phyloP scores from a whole-genome alignment of 53 echinoderm and acorn worm genomes.

The Stichopus horrens region DNA sequence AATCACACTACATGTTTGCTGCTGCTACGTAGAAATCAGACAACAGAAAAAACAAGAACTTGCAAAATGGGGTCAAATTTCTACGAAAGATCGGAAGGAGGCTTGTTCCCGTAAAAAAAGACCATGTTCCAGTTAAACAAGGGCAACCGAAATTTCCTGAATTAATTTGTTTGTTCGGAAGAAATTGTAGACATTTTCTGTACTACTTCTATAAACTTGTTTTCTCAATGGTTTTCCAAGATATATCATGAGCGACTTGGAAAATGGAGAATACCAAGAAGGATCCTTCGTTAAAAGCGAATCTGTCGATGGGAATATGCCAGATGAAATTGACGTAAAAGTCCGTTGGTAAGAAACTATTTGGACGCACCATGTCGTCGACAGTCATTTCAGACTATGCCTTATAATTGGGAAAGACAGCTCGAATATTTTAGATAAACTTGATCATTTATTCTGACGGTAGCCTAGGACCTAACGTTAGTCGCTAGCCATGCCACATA shows the following conservation, averaged over 20 bases:
- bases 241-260: slow-evolving; percentile 51
- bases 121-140: slow-evolving; percentile 36
- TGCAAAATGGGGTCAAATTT: slow-evolving; percentile 46
- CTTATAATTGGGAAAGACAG: neutral
- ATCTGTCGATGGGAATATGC: slow-evolving; percentile 34
- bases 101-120: slow-evolving; percentile 13
- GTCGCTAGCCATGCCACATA: too few species aligned
- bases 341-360: slow-evolving; percentile 33
- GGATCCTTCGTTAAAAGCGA: slow-evolving; percentile 17
- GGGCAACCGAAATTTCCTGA: slow-evolving; percentile 37
- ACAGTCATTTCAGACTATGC: neutral
- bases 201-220: slow-evolving; percentile 24
- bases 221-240: slow-evolving; percentile 50
- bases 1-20: slow-evolving; percentile 41
- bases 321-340: slow-evolving; percentile 43
- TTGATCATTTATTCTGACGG: neutral
- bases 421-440: neutral
- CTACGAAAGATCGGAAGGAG: slow-evolving; percentile 41
- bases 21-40: slow-evolving; percentile 42
- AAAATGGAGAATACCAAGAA: slow-evolving; percentile 49
- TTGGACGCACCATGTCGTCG: neutral
- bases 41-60: slow-evolving; percentile 46
- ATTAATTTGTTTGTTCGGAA: slow-evolving; percentile 35
- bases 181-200: slow-evolving; percentile 3
- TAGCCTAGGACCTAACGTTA: too few species aligned